A percentile compares a stretch with the other conserved stretches of the same genome.
Conservation (phyloP, 2,888 invertebrate species). For the Ernsta delagoae region DNA sequence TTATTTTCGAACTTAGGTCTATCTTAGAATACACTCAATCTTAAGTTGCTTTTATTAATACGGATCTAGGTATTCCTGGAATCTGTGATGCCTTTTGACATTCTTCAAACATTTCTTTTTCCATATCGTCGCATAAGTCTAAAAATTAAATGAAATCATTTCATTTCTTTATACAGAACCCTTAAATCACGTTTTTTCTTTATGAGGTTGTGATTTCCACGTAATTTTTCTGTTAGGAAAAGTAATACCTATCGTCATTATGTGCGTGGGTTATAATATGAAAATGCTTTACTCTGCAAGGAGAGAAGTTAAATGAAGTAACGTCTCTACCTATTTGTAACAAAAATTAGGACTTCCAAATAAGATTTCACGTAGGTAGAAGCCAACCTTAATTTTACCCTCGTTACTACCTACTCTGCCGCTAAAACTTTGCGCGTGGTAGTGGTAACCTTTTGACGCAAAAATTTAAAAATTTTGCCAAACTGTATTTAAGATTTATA, state of each 20-base stretch:
- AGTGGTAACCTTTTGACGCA: neutral
- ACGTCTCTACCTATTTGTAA: neutral
- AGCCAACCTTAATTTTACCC: neutral
- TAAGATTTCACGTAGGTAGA: neutral
- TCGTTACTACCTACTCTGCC: no score
- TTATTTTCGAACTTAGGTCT: no score
- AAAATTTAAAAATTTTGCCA: neutral
- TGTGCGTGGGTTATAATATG: neutral
- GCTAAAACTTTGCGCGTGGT: neutral
- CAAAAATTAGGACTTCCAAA: neutral
- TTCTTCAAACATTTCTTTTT: neutral
- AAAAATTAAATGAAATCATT: neutral
- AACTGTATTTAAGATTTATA: conserved; percentile 8
- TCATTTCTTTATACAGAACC: neutral
- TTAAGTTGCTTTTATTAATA: no score
- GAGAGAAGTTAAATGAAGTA: neutral
- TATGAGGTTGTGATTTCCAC: no score
- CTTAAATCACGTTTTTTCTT: neutral
- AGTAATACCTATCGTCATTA: neutral
- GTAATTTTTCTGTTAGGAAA: no score
- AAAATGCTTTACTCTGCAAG: neutral
- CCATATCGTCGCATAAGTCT: neutral
- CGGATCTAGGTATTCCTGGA: neutral
- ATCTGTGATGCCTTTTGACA: neutral
- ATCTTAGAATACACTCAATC: no score